Conservation (phyloP, 1,140 invertebrate species). For the Eurosta solidaginis region DNA sequence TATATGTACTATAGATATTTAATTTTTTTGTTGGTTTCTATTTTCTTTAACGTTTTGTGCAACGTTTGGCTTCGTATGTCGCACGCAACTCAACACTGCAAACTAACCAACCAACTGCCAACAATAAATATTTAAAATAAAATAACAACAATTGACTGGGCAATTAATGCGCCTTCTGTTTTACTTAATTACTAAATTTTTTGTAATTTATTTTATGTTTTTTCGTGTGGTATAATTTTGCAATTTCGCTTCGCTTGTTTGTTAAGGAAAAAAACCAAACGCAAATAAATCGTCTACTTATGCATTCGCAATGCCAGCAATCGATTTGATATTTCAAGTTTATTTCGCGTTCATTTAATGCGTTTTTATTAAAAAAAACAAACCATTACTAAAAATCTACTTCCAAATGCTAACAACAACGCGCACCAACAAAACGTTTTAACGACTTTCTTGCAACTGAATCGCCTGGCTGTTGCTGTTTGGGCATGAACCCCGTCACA, state of each 20-base stretch:
- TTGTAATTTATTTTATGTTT: neutral
- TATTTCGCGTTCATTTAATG: neutral
- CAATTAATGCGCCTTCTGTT: slow-evolving; percentile 2
- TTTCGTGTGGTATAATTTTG: too few relatives aligned
- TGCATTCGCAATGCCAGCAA: too few relatives aligned
- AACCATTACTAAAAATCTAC: slow-evolving; percentile 7
- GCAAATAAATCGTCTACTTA: neutral
- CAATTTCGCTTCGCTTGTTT: neutral
- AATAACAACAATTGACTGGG: neutral
- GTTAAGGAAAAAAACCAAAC: neutral
- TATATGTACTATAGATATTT: neutral
- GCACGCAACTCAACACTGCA: slow-evolving; percentile 20
- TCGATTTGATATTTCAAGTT: too few relatives aligned
- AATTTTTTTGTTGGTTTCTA: neutral
- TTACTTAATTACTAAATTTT: neutral
- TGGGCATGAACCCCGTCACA: slow-evolving; percentile 4
- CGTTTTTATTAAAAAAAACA: neutral
- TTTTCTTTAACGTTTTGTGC: neutral
- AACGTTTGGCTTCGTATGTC: slow-evolving; percentile 1
- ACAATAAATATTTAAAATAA: neutral
- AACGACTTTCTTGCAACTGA: slow-evolving; percentile 1
- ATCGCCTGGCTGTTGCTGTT: neutral
- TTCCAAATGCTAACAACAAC: neutral
- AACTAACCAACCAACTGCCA: neutral
- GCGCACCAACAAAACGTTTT: slow-evolving; percentile 4